These are phyloP conservation scores for Dasysyrphus tricinctus DNA, from an alignment of 2,888 invertebrate genomes.

Conservation along the genomic window DNA sequence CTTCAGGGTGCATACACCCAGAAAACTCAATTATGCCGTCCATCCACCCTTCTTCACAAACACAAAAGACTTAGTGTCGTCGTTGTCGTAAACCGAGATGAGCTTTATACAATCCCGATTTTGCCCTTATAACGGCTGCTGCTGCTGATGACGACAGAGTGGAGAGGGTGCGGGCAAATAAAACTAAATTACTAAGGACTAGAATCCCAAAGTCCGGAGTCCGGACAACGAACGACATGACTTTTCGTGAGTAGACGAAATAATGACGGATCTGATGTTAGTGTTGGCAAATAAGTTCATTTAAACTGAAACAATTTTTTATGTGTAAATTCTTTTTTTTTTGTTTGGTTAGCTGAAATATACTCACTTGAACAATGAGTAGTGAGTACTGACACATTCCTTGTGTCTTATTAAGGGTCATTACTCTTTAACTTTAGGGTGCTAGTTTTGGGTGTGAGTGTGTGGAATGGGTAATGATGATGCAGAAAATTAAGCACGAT, in stretches of 20 bases:
- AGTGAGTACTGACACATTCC: not conserved
- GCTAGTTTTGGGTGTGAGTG: not conserved
- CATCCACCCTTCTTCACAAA: slow-evolving; percentile 58
- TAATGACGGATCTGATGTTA: slow-evolving; percentile 48
- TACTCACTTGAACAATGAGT: not conserved
- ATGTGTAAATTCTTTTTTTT: not conserved
- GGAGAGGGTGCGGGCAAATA: slow-evolving; percentile 8
- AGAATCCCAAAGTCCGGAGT: slow-evolving; percentile 9
- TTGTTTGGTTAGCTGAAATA: not conserved
- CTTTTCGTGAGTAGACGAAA: slow-evolving; percentile 57
- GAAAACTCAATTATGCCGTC: slow-evolving; percentile 70
- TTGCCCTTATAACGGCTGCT: slow-evolving; percentile 14
- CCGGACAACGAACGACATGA: slow-evolving; percentile 34
- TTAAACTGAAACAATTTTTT: slow-evolving; percentile 22
- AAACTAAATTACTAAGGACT: slow-evolving; percentile 50
- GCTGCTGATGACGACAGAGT: not conserved
- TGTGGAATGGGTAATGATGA: slow-evolving; percentile 45
- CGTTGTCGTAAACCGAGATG: slow-evolving; percentile 53
- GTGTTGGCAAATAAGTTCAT: slow-evolving; percentile 3
- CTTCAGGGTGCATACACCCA: slow-evolving; percentile 65
- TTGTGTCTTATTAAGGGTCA: slow-evolving; percentile 54
- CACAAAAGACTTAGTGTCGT: slow-evolving; percentile 51
- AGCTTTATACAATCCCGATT: slow-evolving; percentile 51
- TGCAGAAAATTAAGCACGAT: slow-evolving; percentile 60
- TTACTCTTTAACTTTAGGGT: slow-evolving; percentile 46